phyloP scores from a whole-genome alignment of 1,140 invertebrate genomes.

The Danaus melanippus region DNA sequence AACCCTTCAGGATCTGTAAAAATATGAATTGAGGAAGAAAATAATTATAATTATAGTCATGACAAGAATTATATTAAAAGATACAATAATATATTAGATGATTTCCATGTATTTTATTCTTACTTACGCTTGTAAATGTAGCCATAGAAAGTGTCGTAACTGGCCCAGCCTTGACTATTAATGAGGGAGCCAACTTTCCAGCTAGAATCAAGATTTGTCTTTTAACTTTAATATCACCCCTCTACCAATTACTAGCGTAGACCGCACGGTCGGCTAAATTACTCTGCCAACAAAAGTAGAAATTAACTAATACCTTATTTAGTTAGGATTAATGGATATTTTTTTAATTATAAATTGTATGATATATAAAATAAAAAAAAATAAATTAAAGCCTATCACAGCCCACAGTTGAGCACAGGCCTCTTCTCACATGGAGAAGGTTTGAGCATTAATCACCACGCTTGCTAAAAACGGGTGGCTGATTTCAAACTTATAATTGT shows the following conservation, averaged over 20 bases:
- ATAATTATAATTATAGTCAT: background rate
- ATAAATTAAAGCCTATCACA: too few relatives aligned
- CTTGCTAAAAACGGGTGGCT: too few relatives aligned
- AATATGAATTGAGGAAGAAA: conserved; percentile 4
- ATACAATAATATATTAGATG: conserved; percentile 4
- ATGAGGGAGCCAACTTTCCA: conserved; percentile 24
- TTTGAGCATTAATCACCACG: too few relatives aligned
- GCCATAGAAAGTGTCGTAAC: conserved; percentile 24
- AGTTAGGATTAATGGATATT: background rate
- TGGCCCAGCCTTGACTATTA: conserved; percentile 24
- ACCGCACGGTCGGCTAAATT: conserved; percentile 18
- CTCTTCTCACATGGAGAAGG: too few relatives aligned
- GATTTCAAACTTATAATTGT: too few relatives aligned
- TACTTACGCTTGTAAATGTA: conserved; percentile 28
- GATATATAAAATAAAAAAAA: too few relatives aligned
- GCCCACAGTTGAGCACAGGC: too few relatives aligned
- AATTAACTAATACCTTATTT: background rate
- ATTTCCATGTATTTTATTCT: background rate
- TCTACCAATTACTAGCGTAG: conserved; percentile 29
- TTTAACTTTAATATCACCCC: conserved; percentile 10
- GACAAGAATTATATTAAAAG: background rate
- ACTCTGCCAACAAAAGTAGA: conserved; percentile 17
- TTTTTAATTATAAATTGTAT: too few relatives aligned
- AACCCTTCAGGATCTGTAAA: conserved; percentile 35
- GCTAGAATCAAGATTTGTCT: conserved; percentile 20